These are phyloP conservation scores for Apotomis betuletana DNA, from an alignment of 2,888 invertebrate genomes.

Conservation along the genomic window DNA sequence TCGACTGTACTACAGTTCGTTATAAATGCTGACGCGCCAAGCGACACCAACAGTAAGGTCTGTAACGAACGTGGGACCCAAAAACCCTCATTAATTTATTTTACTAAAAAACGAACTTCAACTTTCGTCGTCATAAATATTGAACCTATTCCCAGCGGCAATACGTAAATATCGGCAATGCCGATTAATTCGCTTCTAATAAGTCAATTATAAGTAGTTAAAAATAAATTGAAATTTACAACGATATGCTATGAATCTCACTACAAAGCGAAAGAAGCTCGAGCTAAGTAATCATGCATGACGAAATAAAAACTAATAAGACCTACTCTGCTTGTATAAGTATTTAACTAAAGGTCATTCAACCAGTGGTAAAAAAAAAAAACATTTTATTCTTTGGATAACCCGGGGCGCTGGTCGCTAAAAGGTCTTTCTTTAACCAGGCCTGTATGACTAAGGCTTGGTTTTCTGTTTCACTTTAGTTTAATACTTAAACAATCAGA, in stretches of 20 bases:
- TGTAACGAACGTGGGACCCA: background rate
- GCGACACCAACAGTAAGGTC: background rate
- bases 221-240: slow-evolving; percentile 13
- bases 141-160: background rate
- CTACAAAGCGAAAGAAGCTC: slow-evolving; percentile 16
- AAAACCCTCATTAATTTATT: background rate
- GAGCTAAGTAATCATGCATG: background rate
- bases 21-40: background rate
- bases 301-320: slow-evolving; percentile 1
- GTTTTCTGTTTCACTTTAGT: too few relatives aligned
- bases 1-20: background rate
- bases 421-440: too few relatives aligned
- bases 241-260: background rate
- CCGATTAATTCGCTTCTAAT: too few relatives aligned
- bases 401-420: too few relatives aligned
- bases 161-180: slow-evolving; percentile 2
- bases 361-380: too few relatives aligned
- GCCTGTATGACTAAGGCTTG: too few relatives aligned
- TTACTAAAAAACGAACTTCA: background rate
- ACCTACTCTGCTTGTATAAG: background rate
- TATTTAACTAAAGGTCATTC: too few relatives aligned
- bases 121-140: background rate
- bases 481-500: too few relatives aligned
- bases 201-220: background rate
- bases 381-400: too few relatives aligned